Conservation (phyloP, 2,888 invertebrate genomes). For the Clistopyga incitator region DNA sequence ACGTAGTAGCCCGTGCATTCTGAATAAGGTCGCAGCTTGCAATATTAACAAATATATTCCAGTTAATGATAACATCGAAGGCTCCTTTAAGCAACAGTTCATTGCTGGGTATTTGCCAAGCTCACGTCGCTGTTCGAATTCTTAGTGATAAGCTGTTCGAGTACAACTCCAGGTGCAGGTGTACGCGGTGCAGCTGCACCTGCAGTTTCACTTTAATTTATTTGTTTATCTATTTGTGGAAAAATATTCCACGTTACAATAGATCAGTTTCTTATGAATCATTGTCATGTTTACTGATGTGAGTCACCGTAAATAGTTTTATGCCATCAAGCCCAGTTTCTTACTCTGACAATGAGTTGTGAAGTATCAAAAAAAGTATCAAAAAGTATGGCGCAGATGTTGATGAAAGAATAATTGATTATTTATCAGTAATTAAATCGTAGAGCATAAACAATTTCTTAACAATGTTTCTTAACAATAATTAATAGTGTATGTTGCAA, state of each 20-base stretch:
- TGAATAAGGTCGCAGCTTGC: too few species aligned
- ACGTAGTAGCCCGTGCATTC: too few species aligned
- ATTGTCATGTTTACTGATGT: not conserved
- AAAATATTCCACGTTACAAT: not conserved
- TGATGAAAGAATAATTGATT: too few species aligned
- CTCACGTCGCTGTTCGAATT: not conserved
- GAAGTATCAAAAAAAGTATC: not conserved
- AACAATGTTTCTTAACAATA: too few species aligned
- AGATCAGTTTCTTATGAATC: not conserved
- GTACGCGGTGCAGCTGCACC: not conserved
- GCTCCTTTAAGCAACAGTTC: not conserved
- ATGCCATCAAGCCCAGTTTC: too few species aligned
- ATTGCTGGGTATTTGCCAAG: not conserved
- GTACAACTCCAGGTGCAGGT: not conserved
- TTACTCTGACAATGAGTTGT: not conserved
- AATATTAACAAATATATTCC: too few species aligned
- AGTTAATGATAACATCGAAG: too few species aligned
- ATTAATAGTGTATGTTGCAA: too few species aligned
- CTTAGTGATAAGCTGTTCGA: not conserved
- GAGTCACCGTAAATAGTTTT: not conserved
- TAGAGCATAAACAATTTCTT: too few species aligned
- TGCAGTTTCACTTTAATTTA: not conserved
- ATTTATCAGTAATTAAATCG: too few species aligned
- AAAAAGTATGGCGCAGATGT: too few species aligned
- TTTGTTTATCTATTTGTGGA: not conserved